Percentiles rank a stretch among this genome's conserved stretches.
Conservation (phyloP, 2,888 invertebrate species). For the Sinotaia quadrata region DNA sequence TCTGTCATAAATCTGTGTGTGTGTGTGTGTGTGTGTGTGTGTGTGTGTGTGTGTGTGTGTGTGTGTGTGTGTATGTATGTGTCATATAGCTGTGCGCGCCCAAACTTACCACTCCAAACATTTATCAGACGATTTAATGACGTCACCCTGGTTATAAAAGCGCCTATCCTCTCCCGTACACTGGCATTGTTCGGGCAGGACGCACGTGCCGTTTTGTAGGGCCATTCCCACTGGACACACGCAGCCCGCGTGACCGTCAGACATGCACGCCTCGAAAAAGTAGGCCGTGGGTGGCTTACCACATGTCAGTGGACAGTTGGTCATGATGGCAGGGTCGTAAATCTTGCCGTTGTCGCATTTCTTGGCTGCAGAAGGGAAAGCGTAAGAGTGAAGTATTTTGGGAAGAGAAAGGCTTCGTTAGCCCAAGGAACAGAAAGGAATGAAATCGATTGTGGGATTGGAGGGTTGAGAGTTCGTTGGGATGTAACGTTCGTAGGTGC, state of each 20-base stretch:
- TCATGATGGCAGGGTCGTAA: slow-evolving; percentile 21
- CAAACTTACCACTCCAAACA: slow-evolving; percentile 28
- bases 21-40: too few species aligned
- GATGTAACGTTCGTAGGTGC: too few species aligned
- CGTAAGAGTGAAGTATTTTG: too few species aligned
- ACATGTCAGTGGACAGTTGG: slow-evolving; percentile 33
- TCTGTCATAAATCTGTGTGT: too few species aligned
- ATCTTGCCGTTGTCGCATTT: slow-evolving; percentile 15
- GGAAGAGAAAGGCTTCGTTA: too few species aligned
- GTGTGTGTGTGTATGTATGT: too few species aligned
- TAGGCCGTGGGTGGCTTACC: slow-evolving; percentile 23
- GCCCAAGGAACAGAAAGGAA: too few species aligned
- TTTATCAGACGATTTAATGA: slow-evolving; percentile 27
- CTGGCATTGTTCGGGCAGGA: slow-evolving; percentile 25
- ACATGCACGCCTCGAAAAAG: slow-evolving; percentile 16
- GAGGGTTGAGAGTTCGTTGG: too few species aligned
- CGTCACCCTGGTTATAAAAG: slow-evolving; percentile 23
- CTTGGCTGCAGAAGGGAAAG: slow-evolving; percentile 26
- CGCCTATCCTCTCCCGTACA: slow-evolving; percentile 27
- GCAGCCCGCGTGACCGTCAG: slow-evolving; percentile 27
- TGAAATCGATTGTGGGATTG: too few species aligned
- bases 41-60: too few species aligned
- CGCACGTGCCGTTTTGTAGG: slow-evolving; percentile 28
- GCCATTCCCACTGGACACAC: slow-evolving; percentile 26
- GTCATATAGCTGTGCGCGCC: too few species aligned